Percentiles rank a stretch among this genome's conserved stretches.
Evolutionary conservation across 2,888 invertebrate species (phyloP).

Genomic region (Hypercompe scribonia): DNA sequence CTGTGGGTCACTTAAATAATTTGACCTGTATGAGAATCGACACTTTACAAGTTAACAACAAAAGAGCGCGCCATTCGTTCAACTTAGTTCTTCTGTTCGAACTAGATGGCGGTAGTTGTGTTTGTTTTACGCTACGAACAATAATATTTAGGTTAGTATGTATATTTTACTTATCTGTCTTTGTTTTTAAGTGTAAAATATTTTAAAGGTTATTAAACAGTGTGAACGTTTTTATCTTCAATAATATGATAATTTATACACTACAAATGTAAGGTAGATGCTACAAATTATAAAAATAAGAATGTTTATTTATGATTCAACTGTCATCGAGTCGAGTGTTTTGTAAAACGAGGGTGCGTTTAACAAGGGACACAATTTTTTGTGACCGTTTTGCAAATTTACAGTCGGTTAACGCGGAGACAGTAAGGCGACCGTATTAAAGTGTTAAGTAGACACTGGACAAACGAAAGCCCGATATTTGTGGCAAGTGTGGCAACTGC

Average conservation of each 20-base stretch:
- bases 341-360: not conserved
- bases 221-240: not conserved
- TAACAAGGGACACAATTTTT: not conserved
- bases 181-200: not conserved
- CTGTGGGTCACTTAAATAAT: not conserved
- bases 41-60: not conserved
- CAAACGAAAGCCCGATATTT: not conserved
- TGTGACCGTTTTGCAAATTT: not conserved
- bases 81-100: not conserved
- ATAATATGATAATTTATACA: not conserved
- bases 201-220: not conserved
- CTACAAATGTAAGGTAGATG: not conserved
- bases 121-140: not conserved
- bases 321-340: not conserved
- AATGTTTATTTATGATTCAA: not conserved
- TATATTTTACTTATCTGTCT: not conserved
- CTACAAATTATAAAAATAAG: not conserved
- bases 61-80: not conserved
- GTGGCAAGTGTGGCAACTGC: not conserved
- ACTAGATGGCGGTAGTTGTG: slow-evolving; percentile 4
- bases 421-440: not conserved
- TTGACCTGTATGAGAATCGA: not conserved
- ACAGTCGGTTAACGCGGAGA: not conserved
- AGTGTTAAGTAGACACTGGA: not conserved
- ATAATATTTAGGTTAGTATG: not conserved